Conservation (phyloP, 2,113 vertebrate genomes). For the Pseudorhombus dupliciocellatus region DNA sequence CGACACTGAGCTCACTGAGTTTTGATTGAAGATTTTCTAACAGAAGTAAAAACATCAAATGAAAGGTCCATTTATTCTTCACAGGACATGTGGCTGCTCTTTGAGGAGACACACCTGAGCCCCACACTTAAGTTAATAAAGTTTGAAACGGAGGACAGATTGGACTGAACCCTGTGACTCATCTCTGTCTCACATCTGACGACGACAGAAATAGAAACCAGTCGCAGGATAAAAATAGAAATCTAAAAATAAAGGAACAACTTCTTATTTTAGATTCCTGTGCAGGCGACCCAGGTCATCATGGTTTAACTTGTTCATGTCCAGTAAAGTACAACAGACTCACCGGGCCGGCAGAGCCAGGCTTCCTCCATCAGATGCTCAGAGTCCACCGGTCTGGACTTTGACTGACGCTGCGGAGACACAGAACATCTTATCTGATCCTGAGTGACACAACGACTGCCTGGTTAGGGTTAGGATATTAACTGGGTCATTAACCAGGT, state of each 20-base stretch:
- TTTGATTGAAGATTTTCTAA: too few species aligned
- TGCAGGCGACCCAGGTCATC: constrained; percentile 34
- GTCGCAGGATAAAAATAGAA: constrained; percentile 48
- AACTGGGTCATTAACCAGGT: too few species aligned
- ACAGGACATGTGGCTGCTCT: too few species aligned
- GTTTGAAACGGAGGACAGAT: background rate
- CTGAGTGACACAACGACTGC: background rate
- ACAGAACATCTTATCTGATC: constrained; percentile 20
- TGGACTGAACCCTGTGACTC: too few species aligned
- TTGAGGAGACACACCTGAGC: too few species aligned
- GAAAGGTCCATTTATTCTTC: too few species aligned
- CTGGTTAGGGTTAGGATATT: too few species aligned
- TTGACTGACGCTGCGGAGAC: constrained; percentile 38
- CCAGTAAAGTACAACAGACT: too few species aligned
- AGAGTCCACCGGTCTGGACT: constrained; percentile 66
- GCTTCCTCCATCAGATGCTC: constrained; percentile 62
- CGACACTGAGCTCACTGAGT: too few species aligned
- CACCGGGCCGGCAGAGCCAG: constrained; percentile 42
- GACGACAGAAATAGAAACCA: constrained; percentile 25
- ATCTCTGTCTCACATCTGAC: constrained; percentile 29
- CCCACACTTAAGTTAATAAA: too few species aligned
- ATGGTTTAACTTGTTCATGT: too few species aligned
- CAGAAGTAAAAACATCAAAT: too few species aligned
- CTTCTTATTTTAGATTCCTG: constrained; percentile 25
- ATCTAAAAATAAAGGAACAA: constrained; percentile 50